Conservation (phyloP, 2,113 vertebrate species). For the Siphamia tubifer region DNA sequence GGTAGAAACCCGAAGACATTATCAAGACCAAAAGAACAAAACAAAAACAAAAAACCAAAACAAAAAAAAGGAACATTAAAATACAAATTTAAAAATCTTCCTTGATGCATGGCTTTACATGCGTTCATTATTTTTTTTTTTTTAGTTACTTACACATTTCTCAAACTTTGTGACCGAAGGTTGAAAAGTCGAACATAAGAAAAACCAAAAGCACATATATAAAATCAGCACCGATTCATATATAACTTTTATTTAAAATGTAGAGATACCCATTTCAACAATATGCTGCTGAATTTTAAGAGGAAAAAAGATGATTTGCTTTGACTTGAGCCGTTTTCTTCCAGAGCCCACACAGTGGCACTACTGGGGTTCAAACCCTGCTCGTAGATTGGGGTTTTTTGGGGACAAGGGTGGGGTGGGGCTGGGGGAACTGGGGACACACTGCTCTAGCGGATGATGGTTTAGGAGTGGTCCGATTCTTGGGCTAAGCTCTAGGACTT, state of each 20-base stretch:
- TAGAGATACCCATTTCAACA: conserved; percentile 99
- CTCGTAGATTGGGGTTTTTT: too few relatives aligned
- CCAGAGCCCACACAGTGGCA: conserved; percentile 98
- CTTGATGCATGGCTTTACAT: conserved; percentile 95
- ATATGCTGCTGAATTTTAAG: conserved; percentile 98
- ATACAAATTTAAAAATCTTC: conserved; percentile 99
- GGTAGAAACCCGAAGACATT: conserved; percentile 98
- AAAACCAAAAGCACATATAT: conserved; percentile 99
- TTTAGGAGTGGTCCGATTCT: conserved; percentile 72
- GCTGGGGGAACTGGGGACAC: conserved; percentile 82
- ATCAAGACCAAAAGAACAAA: conserved; percentile 93
- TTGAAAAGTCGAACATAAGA: conserved; percentile 91
- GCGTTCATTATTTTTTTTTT: conserved; percentile 87
- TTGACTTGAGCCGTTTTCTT: conserved; percentile 92
- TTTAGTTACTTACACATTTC: conserved; percentile 95
- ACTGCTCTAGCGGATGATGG: conserved; percentile 80
- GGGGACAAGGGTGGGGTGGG: too few relatives aligned
- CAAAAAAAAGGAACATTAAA: conserved; percentile 86
- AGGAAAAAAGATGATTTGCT: conserved; percentile 73
- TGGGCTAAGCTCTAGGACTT: conserved; percentile 64
- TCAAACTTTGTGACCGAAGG: conserved; percentile 96
- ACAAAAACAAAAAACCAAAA: conserved; percentile 94
- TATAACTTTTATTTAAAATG: conserved; percentile 99
- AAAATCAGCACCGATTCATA: conserved; percentile 99
- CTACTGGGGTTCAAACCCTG: conserved; percentile 89